Percentiles rank a stretch among this genome's conserved stretches.
Evolutionary conservation across 2,888 invertebrate genomes (phyloP).

Genomic region (Drosophila melanosoma): DNA sequence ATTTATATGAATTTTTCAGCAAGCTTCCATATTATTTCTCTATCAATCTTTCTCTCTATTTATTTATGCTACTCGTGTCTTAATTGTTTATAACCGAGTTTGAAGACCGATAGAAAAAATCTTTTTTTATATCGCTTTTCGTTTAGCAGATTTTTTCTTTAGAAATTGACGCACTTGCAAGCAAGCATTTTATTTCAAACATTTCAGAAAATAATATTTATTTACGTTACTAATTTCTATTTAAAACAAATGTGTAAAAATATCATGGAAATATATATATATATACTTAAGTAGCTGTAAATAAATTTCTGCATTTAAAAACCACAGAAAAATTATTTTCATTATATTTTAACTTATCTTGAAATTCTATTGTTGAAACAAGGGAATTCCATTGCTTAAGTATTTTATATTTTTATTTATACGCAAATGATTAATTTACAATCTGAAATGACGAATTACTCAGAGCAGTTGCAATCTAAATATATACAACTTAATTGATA

Average conservation of each 20-base stretch:
- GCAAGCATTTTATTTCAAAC: background rate
- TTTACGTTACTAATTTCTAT: background rate
- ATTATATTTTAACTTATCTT: background rate
- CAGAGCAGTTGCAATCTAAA: conserved; percentile 18
- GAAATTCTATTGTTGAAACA: background rate
- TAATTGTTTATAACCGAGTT: background rate
- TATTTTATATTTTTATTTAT: background rate
- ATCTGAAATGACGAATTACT: background rate
- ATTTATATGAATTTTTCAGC: background rate
- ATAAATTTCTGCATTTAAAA: background rate
- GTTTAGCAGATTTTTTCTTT: background rate
- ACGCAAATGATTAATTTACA: background rate
- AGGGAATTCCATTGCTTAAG: background rate
- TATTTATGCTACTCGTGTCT: background rate
- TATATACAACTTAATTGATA: background rate
- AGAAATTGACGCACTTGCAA: background rate
- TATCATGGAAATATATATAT: background rate
- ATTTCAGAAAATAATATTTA: background rate
- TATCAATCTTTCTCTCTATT: background rate
- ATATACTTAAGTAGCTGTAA: background rate
- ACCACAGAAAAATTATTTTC: background rate
- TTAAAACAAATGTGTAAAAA: background rate
- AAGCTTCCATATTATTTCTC: background rate
- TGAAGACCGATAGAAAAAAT: background rate
- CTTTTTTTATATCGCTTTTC: background rate